Base-by-base conservation (phyloP, 1,140 invertebrate species). In the Magallana ariakensis region DNA sequence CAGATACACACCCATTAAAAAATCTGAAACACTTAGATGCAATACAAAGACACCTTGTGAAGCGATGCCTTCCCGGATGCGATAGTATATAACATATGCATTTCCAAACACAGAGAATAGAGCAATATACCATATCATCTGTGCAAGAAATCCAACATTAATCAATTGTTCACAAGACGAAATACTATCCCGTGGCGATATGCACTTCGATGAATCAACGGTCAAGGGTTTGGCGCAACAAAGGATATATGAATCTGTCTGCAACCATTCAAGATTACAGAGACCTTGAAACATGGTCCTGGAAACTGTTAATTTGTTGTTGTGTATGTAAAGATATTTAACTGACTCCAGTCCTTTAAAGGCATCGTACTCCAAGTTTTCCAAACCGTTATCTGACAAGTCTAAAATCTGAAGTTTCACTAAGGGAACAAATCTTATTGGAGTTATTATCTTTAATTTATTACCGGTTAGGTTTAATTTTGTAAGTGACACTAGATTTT, bases 1-100 rank as follows among this genome's bases (percentile, higher is more conserved):
- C 75, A 93, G 80, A 84, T 93, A 93, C 7, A 93, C 60, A 0
- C 93, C 93, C 92, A 93, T 93, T 16, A 92, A 84, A 33, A 93
- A 90, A 84, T 93, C 93, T 33, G 92, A 90, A 16, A 92, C 33
- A 53, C 90, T 88, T 13, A 93, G 86, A 87, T 92, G 91, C 10
- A 90, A 87, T 33, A 92, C 88, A 10, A 91, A 90, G 0, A 89
- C 62, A 2, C 89, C 87, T 16, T 90, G 88, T 11, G 84, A n/a
- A 19, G 57, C 57, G 15, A 16, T 66, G 5, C 53, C 66, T 26
- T 56, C 33, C n/a, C 75, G 33, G 1, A 89, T 22, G 4, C 91
- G 66, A 26, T 87, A 89, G 3, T 90, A 11, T 19, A 92, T 88
- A 10, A 90, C 90, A 11, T n/a, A 57, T 13, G 70, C 55, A 84